Conservation (phyloP, 2,888 invertebrate species). For the Drosophila kanekoi region DNA sequence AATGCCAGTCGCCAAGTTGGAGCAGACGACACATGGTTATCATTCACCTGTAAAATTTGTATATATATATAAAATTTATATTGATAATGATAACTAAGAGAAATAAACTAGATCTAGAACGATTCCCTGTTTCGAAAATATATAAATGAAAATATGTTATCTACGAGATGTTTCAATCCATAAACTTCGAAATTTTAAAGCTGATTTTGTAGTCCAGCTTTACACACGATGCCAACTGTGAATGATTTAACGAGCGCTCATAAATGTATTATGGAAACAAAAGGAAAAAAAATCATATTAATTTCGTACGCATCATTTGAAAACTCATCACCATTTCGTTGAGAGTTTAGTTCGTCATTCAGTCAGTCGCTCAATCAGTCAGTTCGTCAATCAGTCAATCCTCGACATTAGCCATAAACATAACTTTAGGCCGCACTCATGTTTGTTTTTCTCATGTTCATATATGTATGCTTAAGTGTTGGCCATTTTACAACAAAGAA, state of each 20-base stretch:
- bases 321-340: slow-evolving; percentile 67
- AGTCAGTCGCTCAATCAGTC: slow-evolving; percentile 9
- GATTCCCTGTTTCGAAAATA: too few species aligned
- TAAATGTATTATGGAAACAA: slow-evolving; percentile 60
- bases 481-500: slow-evolving; percentile 21
- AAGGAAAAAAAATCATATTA: slow-evolving; percentile 56
- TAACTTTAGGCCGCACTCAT: slow-evolving; percentile 35
- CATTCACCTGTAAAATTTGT: slow-evolving; percentile 40
- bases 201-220: background rate
- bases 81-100: too few species aligned
- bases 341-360: slow-evolving; percentile 21
- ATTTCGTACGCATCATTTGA: slow-evolving; percentile 73
- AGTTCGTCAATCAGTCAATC: slow-evolving; percentile 27
- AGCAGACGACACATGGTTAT: slow-evolving; percentile 13
- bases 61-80: too few species aligned
- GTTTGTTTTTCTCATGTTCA: slow-evolving; percentile 47
- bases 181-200: background rate
- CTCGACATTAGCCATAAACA: slow-evolving; percentile 33
- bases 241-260: slow-evolving; percentile 71
- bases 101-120: too few species aligned
- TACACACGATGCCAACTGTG: slow-evolving; percentile 8
- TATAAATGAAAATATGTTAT: too few species aligned
- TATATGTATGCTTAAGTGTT: background rate
- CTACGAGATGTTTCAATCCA: too few species aligned
- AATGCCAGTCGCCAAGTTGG: slow-evolving; percentile 6